phyloP scores from a whole-genome alignment of 2,113 vertebrate genomes.

The Potamarius usumacintae region DNA sequence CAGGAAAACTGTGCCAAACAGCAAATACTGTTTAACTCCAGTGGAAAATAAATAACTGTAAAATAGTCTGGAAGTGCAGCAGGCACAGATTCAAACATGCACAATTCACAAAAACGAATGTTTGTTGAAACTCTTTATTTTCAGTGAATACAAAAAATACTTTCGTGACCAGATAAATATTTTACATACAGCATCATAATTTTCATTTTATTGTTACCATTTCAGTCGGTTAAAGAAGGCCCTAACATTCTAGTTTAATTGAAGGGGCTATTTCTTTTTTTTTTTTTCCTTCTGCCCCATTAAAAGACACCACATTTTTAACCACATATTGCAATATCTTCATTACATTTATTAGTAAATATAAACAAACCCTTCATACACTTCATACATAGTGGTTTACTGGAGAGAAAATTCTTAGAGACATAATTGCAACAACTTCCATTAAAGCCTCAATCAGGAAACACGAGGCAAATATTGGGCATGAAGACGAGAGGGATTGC shows the following conservation, averaged over 20 bases:
- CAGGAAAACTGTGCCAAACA: neutral
- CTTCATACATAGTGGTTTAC: conserved; percentile 66
- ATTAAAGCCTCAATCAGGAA: conserved; percentile 44
- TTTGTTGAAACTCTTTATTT: conserved; percentile 78
- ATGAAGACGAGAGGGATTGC: conserved; percentile 5
- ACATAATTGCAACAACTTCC: conserved; percentile 43
- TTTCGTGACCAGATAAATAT: conserved; percentile 81
- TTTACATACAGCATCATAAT: conserved; percentile 70
- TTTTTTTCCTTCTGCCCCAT: conserved; percentile 53
- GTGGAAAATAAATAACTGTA: neutral
- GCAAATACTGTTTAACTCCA: neutral
- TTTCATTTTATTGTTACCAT: conserved; percentile 66
- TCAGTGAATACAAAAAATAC: conserved; percentile 86
- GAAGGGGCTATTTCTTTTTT: conserved; percentile 62
- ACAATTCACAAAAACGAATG: neutral
- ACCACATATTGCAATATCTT: conserved; percentile 72
- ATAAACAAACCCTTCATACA: conserved; percentile 62
- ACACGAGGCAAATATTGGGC: conserved; percentile 2
- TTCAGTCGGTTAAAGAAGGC: conserved; percentile 70
- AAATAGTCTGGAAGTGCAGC: neutral
- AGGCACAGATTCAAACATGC: neutral
- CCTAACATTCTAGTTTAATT: conserved; percentile 69
- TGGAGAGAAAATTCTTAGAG: conserved; percentile 60
- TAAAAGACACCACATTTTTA: conserved; percentile 59
- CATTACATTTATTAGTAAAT: conserved; percentile 68